phyloP scores from a whole-genome alignment of 1,140 invertebrate species.

The Camponotus floridanus region DNA sequence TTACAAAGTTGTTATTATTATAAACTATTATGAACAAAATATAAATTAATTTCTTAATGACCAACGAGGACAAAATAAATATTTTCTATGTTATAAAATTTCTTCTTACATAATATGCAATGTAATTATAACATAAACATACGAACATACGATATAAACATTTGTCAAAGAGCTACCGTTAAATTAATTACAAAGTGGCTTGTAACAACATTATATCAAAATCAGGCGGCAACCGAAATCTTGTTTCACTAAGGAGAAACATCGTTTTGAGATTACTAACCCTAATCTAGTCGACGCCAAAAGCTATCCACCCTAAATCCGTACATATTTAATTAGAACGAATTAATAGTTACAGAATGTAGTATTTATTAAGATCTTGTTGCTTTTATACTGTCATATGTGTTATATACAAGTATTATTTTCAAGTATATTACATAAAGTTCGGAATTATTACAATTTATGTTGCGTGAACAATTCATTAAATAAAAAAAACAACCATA shows the following conservation, averaged over 20 bases:
- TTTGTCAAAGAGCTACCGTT: constrained; percentile 27
- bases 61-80: background rate
- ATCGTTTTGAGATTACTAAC: constrained; percentile 66
- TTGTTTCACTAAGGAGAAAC: constrained; percentile 48
- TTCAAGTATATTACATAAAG: background rate
- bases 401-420: constrained; percentile 9
- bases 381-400: background rate
- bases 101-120: background rate
- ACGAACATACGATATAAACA: constrained; percentile 12
- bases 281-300: constrained; percentile 14
- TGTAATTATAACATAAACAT: constrained; percentile 2
- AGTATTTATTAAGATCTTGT: background rate
- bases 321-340: constrained; percentile 60
- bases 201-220: constrained; percentile 39
- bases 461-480: background rate
- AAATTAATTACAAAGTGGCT: constrained; percentile 50
- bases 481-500: background rate
- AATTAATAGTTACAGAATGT: constrained; percentile 65
- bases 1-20: too few relatives aligned
- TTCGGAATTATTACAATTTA: background rate
- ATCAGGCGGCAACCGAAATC: constrained; percentile 56
- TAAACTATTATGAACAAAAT: too few relatives aligned
- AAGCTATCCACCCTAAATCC: constrained; percentile 40
- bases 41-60: background rate
- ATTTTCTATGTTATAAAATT: background rate